A percentile compares a stretch with the other conserved stretches of the same genome.
These are phyloP conservation scores for Drosophila melanogaster DNA, from an alignment of 1,140 invertebrate species.

Conservation along the genomic window DNA sequence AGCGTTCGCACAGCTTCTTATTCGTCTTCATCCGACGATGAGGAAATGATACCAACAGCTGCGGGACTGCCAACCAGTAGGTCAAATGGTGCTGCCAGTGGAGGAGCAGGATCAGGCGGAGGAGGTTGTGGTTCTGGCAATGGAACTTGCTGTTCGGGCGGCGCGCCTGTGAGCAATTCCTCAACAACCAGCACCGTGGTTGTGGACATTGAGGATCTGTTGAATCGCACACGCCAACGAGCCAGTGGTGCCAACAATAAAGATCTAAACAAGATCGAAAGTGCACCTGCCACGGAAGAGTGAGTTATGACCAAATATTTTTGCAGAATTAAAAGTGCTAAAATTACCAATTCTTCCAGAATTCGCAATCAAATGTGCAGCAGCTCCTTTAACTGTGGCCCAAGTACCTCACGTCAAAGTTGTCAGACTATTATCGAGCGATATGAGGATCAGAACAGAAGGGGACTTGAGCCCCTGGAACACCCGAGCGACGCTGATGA, in stretches of 20 bases:
- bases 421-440: conserved; percentile 86
- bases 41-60: conserved; percentile 83
- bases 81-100: conserved; percentile 22
- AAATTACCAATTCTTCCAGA: conserved; percentile 3
- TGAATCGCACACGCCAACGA: conserved; percentile 74
- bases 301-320: conserved; percentile 26
- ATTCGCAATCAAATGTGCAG: conserved; percentile 84
- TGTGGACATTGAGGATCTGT: conserved; percentile 91
- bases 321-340: neutral
- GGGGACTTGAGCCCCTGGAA: conserved; percentile 85
- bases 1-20: conserved; percentile 72
- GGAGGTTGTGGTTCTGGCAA: conserved; percentile 67
- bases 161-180: conserved; percentile 36
- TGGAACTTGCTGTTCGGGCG: conserved; percentile 71
- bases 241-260: conserved; percentile 27
- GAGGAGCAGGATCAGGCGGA: neutral
- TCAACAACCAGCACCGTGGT: conserved; percentile 84
- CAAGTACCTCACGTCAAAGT: conserved; percentile 85
- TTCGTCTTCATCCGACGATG: conserved; percentile 78
- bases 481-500: conserved; percentile 86
- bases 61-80: conserved; percentile 30
- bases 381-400: conserved; percentile 85
- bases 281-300: conserved; percentile 44
- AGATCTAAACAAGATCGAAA: conserved; percentile 63
- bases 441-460: conserved; percentile 85